Conservation (phyloP, 35 echinoderm and acorn worm species). For the Stichopus chloronotus region DNA sequence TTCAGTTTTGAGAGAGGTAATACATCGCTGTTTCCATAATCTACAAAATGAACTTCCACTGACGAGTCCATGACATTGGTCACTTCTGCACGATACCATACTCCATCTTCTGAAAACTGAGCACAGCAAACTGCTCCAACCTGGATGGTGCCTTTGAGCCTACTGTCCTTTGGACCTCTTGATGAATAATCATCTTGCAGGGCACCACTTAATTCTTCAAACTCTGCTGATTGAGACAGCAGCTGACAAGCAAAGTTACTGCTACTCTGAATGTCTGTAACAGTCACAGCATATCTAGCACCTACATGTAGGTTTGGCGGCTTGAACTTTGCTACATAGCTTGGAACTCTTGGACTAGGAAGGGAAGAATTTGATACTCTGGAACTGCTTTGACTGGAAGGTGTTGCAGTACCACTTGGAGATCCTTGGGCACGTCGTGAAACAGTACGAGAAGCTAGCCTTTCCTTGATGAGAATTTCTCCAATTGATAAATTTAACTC, state of each 20-base stretch:
- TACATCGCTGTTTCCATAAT: slow-evolving; percentile 84
- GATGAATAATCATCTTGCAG: slow-evolving; percentile 67
- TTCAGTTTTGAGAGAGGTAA: slow-evolving; percentile 60
- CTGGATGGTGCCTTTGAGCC: slow-evolving; percentile 18
- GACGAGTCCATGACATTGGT: slow-evolving; percentile 39
- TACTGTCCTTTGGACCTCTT: slow-evolving; percentile 30
- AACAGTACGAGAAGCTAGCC: slow-evolving; percentile 59
- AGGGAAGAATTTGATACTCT: slow-evolving; percentile 41
- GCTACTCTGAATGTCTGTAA: slow-evolving; percentile 56
- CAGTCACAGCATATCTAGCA: slow-evolving; percentile 54
- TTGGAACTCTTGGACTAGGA: slow-evolving; percentile 32
- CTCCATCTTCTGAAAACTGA: slow-evolving; percentile 76
- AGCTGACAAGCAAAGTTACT: slow-evolving; percentile 76
- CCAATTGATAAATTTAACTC: slow-evolving; percentile 75
- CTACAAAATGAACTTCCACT: slow-evolving; percentile 72
- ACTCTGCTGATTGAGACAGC: slow-evolving; percentile 62
- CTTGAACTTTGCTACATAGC: slow-evolving; percentile 52
- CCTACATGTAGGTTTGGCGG: slow-evolving; percentile 48
- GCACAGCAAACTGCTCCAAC: slow-evolving; percentile 72
- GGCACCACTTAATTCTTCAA: slow-evolving; percentile 69
- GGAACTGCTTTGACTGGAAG: slow-evolving; percentile 37
- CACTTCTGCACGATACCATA: slow-evolving; percentile 80
- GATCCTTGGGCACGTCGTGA: slow-evolving; percentile 45
- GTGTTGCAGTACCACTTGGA: background rate
- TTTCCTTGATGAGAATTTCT: slow-evolving; percentile 79